Evolutionary conservation across 2,888 invertebrate genomes (phyloP).

Genomic region (Scotopteryx bipunctaria): DNA sequence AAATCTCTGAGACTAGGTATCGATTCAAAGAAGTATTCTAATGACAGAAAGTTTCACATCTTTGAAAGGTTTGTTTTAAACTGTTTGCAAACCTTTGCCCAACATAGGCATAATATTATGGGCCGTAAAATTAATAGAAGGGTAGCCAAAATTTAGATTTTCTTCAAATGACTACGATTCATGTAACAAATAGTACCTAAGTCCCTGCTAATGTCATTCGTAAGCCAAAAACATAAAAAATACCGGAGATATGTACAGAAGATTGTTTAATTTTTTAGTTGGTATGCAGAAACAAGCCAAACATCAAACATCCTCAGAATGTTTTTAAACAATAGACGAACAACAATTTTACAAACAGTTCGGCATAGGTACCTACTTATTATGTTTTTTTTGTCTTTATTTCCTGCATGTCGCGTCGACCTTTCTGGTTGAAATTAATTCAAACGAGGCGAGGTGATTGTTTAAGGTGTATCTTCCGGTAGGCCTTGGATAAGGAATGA

Average conservation of each 20-base stretch:
- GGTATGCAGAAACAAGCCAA: constrained; percentile 2
- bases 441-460: constrained; percentile 1
- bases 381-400: constrained; percentile 1
- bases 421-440: constrained; percentile 11
- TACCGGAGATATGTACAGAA: neutral
- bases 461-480: constrained; percentile 13
- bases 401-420: neutral
- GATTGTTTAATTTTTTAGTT: constrained; percentile 3
- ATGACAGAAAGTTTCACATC: too few species aligned
- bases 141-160: too few species aligned
- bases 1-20: too few species aligned
- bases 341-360: neutral
- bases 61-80: too few species aligned
- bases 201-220: too few species aligned
- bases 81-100: too few species aligned
- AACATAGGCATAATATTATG: too few species aligned
- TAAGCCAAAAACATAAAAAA: neutral
- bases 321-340: constrained; percentile 2
- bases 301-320: constrained; percentile 4
- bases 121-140: too few species aligned
- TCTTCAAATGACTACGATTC: too few species aligned
- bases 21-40: too few species aligned
- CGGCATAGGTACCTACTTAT: neutral
- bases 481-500: constrained; percentile 10
- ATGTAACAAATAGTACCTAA: too few species aligned